A percentile compares a stretch with the other conserved stretches of the same genome.
phyloP scores from a whole-genome alignment of 2,113 vertebrate genomes.

The Thunnus thynnus region DNA sequence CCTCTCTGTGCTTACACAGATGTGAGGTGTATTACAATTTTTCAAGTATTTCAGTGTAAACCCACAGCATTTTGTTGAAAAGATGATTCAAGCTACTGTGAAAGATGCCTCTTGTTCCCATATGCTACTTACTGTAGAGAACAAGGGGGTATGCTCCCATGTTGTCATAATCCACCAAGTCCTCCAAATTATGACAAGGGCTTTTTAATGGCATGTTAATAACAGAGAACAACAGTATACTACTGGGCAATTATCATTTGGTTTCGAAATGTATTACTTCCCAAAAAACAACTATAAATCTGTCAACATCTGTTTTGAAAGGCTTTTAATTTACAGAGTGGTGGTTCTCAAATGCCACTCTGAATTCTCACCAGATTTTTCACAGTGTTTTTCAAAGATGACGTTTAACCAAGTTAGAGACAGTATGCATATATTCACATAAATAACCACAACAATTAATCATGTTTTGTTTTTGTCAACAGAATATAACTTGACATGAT shows the following conservation, averaged over 20 bases:
- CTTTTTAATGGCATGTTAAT: conserved; percentile 50
- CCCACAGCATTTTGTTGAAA: conserved; percentile 11
- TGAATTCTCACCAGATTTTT: conserved; percentile 18
- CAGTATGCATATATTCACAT: conserved; percentile 8
- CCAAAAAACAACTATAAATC: conserved; percentile 46
- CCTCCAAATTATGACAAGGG: conserved; percentile 12
- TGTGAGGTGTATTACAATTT: conserved; percentile 2
- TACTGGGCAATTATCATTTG: conserved; percentile 40
- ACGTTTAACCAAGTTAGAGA: conserved; percentile 1
- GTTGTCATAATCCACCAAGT: conserved; percentile 17
- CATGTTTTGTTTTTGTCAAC: conserved; percentile 46
- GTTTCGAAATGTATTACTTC: conserved; percentile 39
- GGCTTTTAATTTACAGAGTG: conserved; percentile 31
- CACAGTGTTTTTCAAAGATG: conserved; percentile 42
- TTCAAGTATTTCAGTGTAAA: conserved; percentile 7
- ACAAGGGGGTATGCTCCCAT: conserved; percentile 10
- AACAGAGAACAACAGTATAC: conserved; percentile 42
- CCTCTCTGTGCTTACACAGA: conserved; percentile 1
- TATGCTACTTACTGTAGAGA: conserved; percentile 11
- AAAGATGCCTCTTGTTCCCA: conserved; percentile 36
- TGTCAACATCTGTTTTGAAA: conserved; percentile 29
- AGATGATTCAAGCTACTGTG: conserved; percentile 4
- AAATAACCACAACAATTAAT: conserved; percentile 62
- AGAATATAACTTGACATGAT: conserved; percentile 10
- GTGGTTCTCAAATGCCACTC: conserved; percentile 26